Evolutionary conservation across 2,888 invertebrate genomes (phyloP).

Genomic region (Orthosia cruda): DNA sequence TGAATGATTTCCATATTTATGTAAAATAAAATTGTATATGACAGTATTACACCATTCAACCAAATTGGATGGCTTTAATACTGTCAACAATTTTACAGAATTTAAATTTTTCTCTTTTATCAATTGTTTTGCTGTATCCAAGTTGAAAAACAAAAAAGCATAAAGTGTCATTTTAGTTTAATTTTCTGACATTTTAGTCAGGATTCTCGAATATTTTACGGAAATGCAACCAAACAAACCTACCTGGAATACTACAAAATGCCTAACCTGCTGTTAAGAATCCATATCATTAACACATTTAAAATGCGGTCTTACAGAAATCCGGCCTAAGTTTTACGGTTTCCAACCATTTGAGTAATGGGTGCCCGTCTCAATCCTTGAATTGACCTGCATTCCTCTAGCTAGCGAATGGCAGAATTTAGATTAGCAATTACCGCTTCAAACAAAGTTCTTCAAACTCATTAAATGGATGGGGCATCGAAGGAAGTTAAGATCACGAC

Average conservation of each 20-base stretch:
- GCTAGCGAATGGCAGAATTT: constrained; percentile 15
- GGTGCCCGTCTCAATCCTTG: constrained; percentile 9
- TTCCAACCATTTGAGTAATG: constrained; percentile 28
- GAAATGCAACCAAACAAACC: not conserved
- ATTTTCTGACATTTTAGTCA: not conserved
- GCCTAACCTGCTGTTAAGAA: not conserved
- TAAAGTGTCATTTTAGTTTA: not conserved
- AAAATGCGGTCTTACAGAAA: not conserved
- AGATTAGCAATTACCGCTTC: constrained; percentile 25
- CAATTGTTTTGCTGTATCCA: too few relatives aligned
- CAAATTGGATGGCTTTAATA: not conserved
- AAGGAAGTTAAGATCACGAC: constrained; percentile 23
- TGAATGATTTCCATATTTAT: constrained; percentile 28
- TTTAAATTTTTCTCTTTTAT: too few relatives aligned
- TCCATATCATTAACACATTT: not conserved
- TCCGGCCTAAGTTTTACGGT: constrained; percentile 10
- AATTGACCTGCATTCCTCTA: constrained; percentile 35
- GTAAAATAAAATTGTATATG: constrained; percentile 5
- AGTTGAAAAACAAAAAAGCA: not conserved
- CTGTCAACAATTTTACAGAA: too few relatives aligned
- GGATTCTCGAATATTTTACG: not conserved
- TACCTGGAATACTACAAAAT: too few relatives aligned
- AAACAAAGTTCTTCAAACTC: constrained; percentile 8
- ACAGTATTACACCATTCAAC: not conserved
- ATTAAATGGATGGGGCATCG: not conserved